Evolutionary conservation across 2,888 invertebrate genomes (phyloP), one percentile per base, ranked within the genome.

Genomic region (Serrognathus titanus): DNA sequence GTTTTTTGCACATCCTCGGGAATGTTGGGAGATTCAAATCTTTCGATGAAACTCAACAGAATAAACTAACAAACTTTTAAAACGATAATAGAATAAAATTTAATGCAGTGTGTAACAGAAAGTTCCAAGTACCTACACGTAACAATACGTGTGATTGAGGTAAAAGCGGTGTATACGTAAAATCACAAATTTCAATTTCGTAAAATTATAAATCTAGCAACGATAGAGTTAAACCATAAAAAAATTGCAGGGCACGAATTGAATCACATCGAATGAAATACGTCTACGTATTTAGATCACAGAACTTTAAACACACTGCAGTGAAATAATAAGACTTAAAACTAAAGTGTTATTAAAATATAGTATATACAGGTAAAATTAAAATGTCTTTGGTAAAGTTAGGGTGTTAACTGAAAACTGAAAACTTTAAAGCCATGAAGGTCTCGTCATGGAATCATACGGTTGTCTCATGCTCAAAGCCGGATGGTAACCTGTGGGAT

Each of bases 401-500:
- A 65, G 48, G 51, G 57, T 45, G 52, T 59, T 55, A 50, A 53
- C 48, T 49, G 60, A 57, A 58, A 50, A 53, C 48, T 49, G 60
- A 57, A 58, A 58, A 57, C 53, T 53, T 70, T 84, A 86, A 73
- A 87, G 85, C 88, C 88, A 89, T 53, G 87, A 81, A 55, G 86
- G 86, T 55, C 82, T 78, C 65, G 84, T 87, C 67, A 88, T 85
- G 51, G 84, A 73, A 70, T 89, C 89, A 68, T 87, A 88, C n/a
- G 86, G 86, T 73, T 88, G 88, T 38, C 88, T 81, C 71, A 87
- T 87, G 59, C 86, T 83, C 54, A 89, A 79, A 16, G 82, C 75
- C 1, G 82, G 75, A 20, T 79, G 85, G 64, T 88, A 88, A 1
- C 86, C 84, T 0, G 87, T 82, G 13, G 88, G 86, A 64, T 86